Evolutionary conservation across 2,797 vertebrate genomes (phyloP).

Genomic region (Melanotaenia pygmaea): DNA sequence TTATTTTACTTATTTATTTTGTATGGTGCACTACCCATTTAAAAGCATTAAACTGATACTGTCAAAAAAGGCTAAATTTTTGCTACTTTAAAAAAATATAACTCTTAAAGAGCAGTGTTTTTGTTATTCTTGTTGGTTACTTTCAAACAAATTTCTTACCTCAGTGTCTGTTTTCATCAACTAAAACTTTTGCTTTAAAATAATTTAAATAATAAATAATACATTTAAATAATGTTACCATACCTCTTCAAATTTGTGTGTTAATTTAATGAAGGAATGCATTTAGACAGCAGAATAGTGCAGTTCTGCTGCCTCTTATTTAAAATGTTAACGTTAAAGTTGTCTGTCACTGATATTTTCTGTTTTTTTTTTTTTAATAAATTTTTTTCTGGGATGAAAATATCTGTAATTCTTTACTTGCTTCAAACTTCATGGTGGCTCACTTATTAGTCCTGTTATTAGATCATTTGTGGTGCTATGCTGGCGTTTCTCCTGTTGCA

Average conservation of each 20-base stretch:
- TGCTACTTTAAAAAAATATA: neutral
- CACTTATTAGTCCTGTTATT: neutral
- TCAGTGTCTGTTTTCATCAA: neutral
- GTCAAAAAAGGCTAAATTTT: neutral
- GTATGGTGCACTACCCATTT: neutral
- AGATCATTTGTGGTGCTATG: slow-evolving; percentile 19
- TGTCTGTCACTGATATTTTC: neutral
- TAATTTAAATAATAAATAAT: no score
- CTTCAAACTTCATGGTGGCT: neutral
- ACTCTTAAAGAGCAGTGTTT: neutral
- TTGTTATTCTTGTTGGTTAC: no score
- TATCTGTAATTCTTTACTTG: neutral
- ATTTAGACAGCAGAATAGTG: no score
- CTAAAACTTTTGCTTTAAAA: no score
- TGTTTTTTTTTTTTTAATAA: neutral
- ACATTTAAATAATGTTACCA: no score
- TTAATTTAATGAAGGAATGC: no score
- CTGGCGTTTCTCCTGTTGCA: slow-evolving; percentile 9
- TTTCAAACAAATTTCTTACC: no score
- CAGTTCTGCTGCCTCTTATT: no score
- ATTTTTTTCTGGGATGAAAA: neutral
- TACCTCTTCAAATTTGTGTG: no score
- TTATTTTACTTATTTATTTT: neutral
- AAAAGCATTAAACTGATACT: neutral
- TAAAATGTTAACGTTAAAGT: neutral